Evolutionary conservation across 2,797 vertebrate genomes (phyloP).

Genomic region (Masticophis lateralis): DNA sequence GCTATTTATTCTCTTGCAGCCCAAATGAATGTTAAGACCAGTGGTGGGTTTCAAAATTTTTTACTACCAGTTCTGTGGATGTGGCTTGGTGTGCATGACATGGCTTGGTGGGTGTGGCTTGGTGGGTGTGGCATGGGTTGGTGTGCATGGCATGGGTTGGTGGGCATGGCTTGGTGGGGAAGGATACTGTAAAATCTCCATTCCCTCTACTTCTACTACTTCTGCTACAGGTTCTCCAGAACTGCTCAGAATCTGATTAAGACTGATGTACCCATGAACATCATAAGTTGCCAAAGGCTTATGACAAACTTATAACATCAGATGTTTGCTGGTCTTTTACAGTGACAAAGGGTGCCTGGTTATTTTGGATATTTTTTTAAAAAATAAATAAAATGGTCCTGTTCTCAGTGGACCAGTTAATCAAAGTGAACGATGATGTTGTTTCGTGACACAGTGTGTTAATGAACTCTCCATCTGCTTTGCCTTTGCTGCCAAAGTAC

Average conservation of each 20-base stretch:
- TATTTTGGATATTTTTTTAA: not conserved
- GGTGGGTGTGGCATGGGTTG: too few species aligned
- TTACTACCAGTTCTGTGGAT: too few species aligned
- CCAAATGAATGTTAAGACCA: not conserved
- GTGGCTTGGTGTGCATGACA: too few species aligned
- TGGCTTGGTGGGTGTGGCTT: too few species aligned
- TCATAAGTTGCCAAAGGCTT: not conserved
- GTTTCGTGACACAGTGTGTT: slow-evolving; percentile 25
- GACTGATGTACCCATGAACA: not conserved
- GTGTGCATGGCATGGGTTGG: too few species aligned
- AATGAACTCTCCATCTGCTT: slow-evolving; percentile 5
- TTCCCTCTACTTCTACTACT: too few species aligned
- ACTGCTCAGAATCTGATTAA: too few species aligned
- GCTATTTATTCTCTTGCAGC: not conserved
- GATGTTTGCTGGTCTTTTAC: not conserved
- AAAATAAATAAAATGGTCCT: not conserved
- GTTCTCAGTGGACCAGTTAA: not conserved
- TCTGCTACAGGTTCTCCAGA: too few species aligned
- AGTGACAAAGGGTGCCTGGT: not conserved
- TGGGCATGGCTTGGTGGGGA: too few species aligned
- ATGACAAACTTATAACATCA: not conserved
- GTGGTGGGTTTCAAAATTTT: too few species aligned
- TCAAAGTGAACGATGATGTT: slow-evolving; percentile 21
- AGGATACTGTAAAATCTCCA: too few species aligned
- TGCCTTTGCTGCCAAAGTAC: slow-evolving; percentile 8